Conservation (phyloP, 1,140 invertebrate species). For the Drosophila murphyi region DNA sequence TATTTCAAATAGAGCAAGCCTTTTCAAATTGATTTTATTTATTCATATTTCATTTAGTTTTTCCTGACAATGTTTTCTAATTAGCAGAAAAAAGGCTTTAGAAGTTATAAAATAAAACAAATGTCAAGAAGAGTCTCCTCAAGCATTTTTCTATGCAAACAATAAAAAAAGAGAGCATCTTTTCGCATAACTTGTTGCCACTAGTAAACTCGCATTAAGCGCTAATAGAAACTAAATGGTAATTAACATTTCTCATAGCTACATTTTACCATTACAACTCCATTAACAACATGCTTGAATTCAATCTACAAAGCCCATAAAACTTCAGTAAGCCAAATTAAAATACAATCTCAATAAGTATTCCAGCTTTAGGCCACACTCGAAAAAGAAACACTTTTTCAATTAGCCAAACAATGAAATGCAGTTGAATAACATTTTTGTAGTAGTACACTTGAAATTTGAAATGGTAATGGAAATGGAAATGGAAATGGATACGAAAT, state of each 20-base stretch:
- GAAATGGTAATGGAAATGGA: conserved; percentile 3
- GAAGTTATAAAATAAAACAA: too few relatives aligned
- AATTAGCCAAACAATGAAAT: conserved; percentile 31
- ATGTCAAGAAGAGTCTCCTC: too few relatives aligned
- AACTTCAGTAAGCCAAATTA: conserved; percentile 1
- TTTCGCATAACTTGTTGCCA: too few relatives aligned
- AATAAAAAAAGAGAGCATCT: too few relatives aligned
- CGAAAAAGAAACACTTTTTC: conserved; percentile 18
- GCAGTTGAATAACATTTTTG: conserved; percentile 15
- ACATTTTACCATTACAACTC: too few relatives aligned
- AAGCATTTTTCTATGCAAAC: too few relatives aligned
- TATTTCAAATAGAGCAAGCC: not conserved
- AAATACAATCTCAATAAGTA: not conserved
- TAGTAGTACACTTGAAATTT: conserved; percentile 57
- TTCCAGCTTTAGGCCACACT: not conserved
- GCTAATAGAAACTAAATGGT: too few relatives aligned
- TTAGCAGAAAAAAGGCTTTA: too few relatives aligned
- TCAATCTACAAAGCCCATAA: not conserved
- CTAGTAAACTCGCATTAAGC: too few relatives aligned
- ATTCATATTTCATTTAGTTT: not conserved
- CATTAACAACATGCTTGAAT: not conserved
- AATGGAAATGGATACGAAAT: conserved; percentile 12
- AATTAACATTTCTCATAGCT: too few relatives aligned
- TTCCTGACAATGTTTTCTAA: too few relatives aligned
- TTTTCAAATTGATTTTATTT: not conserved